Conservation (phyloP, 2,888 invertebrate species). For the Gonocerus acuteangulatus region DNA sequence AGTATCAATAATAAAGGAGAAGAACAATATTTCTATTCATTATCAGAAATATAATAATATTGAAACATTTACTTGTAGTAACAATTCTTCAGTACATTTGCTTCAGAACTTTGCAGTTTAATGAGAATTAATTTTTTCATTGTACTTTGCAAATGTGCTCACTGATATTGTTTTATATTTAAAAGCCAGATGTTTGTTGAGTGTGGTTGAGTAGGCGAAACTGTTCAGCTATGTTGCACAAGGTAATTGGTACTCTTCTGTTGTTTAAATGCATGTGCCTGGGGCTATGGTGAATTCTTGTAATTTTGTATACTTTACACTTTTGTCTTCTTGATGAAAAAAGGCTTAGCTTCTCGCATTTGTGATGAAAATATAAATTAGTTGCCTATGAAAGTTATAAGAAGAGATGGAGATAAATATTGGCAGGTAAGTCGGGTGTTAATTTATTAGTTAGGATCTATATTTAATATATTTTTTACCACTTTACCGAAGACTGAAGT, state of each 20-base stretch:
- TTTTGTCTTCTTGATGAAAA: slow-evolving; percentile 20
- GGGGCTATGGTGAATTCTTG: slow-evolving; percentile 25
- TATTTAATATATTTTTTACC: neutral
- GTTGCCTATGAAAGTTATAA: neutral
- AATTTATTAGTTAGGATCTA: neutral
- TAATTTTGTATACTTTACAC: slow-evolving; percentile 19
- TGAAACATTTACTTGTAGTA: too few species aligned
- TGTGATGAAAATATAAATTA: slow-evolving; percentile 4
- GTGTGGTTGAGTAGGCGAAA: slow-evolving; percentile 5
- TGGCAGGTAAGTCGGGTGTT: neutral
- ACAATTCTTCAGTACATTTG: too few species aligned
- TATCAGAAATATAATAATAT: too few species aligned
- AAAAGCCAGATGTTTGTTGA: too few species aligned
- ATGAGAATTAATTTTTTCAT: too few species aligned
- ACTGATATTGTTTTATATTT: too few species aligned
- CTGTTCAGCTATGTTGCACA: slow-evolving; percentile 21
- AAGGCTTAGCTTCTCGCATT: slow-evolving; percentile 25
- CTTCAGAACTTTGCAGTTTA: too few species aligned
- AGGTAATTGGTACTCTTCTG: slow-evolving; percentile 19
- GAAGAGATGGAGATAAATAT: neutral
- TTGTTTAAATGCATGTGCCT: slow-evolving; percentile 23
- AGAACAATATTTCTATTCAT: too few species aligned
- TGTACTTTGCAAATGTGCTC: too few species aligned
- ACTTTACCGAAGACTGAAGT: too few species aligned
- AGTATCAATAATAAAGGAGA: too few species aligned